A percentile compares a stretch with the other conserved stretches of the same genome.
Conservation (phyloP, 2,797 vertebrate genomes). For the Scolopax rusticola region DNA sequence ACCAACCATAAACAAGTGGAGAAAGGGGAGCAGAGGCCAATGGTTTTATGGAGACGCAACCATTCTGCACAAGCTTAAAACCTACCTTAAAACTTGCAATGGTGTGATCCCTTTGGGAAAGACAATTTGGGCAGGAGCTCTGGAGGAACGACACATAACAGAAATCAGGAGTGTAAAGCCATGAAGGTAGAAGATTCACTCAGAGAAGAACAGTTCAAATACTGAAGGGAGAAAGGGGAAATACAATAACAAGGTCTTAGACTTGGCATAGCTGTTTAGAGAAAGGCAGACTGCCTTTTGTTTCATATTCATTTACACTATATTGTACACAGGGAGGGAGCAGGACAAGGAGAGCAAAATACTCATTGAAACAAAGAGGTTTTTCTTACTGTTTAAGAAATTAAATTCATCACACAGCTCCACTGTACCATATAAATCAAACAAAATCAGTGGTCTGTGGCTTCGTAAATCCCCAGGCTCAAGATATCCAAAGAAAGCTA, state of each 20-base stretch:
- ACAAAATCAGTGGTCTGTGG: background rate
- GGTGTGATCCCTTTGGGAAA: background rate
- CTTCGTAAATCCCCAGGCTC: background rate
- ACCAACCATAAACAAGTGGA: rapidly evolving
- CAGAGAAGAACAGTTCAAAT: background rate
- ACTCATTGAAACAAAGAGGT: background rate
- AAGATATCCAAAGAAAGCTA: background rate
- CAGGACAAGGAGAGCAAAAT: background rate
- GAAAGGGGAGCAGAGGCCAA: background rate
- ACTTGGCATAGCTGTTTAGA: background rate
- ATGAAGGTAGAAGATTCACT: background rate
- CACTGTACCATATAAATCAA: background rate
- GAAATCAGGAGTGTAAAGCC: background rate
- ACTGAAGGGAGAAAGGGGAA: background rate
- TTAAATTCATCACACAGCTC: background rate
- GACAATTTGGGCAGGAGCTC: background rate
- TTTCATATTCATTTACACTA: background rate
- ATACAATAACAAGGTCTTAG: background rate
- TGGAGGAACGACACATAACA: background rate
- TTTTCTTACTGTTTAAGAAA: background rate
- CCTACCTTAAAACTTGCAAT: background rate
- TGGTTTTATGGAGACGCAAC: background rate
- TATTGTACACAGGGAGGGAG: background rate
- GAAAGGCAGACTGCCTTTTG: background rate
- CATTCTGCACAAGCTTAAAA: background rate